phyloP scores from a whole-genome alignment of 2,113 vertebrate genomes.

The Lophotis ruficrista region DNA sequence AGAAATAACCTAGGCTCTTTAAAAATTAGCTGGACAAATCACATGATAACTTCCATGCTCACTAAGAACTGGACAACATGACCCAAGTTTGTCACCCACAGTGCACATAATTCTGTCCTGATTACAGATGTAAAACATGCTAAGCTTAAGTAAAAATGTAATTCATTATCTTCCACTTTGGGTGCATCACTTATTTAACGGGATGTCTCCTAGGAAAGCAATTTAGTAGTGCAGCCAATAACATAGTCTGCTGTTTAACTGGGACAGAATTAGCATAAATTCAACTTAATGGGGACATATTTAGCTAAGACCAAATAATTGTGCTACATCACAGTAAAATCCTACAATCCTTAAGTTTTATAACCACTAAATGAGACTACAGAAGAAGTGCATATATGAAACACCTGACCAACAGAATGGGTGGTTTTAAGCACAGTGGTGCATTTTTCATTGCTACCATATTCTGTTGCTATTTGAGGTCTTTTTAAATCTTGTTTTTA shows the following conservation, averaged over 20 bases:
- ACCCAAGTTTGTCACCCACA: not conserved
- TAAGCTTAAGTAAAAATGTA: constrained; percentile 33
- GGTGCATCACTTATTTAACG: constrained; percentile 34
- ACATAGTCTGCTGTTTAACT: constrained; percentile 35
- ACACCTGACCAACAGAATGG: not conserved
- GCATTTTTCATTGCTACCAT: not conserved
- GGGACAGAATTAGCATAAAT: constrained; percentile 65
- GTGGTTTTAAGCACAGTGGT: not conserved
- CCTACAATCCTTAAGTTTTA: not conserved
- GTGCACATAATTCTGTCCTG: not conserved
- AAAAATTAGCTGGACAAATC: constrained; percentile 3
- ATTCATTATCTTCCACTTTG: constrained; percentile 26
- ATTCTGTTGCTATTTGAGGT: not conserved
- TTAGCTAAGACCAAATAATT: constrained; percentile 19
- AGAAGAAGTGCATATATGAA: not conserved
- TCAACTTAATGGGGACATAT: constrained; percentile 33
- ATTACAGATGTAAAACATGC: constrained; percentile 25
- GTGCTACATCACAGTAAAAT: constrained; percentile 14
- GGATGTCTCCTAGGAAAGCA: constrained; percentile 51
- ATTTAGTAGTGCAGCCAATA: constrained; percentile 40
- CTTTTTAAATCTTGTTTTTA: not conserved
- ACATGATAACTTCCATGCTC: not conserved
- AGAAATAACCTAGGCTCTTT: not conserved
- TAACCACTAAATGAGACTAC: not conserved
- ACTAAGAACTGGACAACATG: not conserved